phyloP scores from a whole-genome alignment of 1,140 invertebrate genomes.

The Drosophila saltans region DNA sequence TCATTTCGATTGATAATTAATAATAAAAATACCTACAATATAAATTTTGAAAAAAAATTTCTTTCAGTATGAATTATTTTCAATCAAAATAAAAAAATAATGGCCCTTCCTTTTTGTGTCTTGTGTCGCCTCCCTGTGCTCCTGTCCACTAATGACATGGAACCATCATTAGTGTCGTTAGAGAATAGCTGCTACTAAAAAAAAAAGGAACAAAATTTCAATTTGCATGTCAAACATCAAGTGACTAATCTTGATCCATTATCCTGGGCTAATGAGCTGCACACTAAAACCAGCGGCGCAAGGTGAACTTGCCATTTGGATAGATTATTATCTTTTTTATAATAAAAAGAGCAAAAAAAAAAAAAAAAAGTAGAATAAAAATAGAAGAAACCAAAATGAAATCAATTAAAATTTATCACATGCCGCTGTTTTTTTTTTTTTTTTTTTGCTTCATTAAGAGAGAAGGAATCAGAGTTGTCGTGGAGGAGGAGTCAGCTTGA shows the following conservation, averaged over 20 bases:
- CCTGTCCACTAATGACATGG: conserved; percentile 8
- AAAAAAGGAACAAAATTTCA: conserved; percentile 48
- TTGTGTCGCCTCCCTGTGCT: neutral
- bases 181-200: conserved; percentile 20
- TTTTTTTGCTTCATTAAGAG: conserved; percentile 57
- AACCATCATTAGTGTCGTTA: conserved; percentile 43
- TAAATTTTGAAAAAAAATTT: neutral
- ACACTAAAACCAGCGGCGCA: conserved; percentile 16
- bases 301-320: conserved; percentile 2
- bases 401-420: conserved; percentile 81
- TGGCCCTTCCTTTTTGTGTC: neutral
- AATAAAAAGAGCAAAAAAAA: conserved; percentile 40
- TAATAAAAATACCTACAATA: neutral
- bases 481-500: too few relatives aligned
- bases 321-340: conserved; percentile 15
- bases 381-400: conserved; percentile 50
- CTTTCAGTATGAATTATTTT: neutral
- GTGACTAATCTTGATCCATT: conserved; percentile 70
- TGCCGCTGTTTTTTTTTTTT: conserved; percentile 53
- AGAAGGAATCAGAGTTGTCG: conserved; percentile 28
- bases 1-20: too few relatives aligned
- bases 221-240: conserved; percentile 66
- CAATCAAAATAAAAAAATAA: neutral
- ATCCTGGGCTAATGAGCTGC: conserved; percentile 66
- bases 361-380: neutral